phyloP scores from a whole-genome alignment of 1,140 invertebrate species.

The Lethocerus indicus region DNA sequence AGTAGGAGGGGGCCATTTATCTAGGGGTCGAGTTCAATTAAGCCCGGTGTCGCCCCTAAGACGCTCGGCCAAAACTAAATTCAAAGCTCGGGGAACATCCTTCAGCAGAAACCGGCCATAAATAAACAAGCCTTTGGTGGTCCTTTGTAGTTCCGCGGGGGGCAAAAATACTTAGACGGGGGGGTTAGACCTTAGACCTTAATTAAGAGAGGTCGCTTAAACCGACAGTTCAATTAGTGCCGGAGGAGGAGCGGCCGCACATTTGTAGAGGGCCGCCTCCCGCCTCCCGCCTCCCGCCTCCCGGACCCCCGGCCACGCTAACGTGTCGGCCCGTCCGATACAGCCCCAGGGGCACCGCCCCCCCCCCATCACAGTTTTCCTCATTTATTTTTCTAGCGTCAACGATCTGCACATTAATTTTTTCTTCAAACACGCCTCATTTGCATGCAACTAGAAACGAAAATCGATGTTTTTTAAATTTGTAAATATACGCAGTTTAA shows the following conservation, averaged over 20 bases:
- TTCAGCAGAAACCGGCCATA: constrained; percentile 11
- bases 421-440: too few relatives aligned
- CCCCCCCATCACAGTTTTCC: background rate
- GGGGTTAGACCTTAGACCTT: constrained; percentile 4
- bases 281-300: background rate
- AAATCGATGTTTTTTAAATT: too few relatives aligned
- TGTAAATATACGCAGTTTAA: too few relatives aligned
- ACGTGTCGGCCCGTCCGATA: background rate
- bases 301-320: background rate
- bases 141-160: constrained; percentile 2
- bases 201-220: constrained; percentile 12
- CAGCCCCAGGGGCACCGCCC: background rate
- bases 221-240: constrained; percentile 11
- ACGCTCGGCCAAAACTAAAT: constrained; percentile 12
- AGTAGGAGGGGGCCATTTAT: background rate
- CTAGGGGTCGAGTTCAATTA: constrained; percentile 8
- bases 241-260: constrained; percentile 7
- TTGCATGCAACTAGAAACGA: too few relatives aligned
- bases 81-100: constrained; percentile 9
- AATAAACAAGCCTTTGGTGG: constrained; percentile 11
- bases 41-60: constrained; percentile 8
- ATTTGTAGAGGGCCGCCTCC: constrained; percentile 7
- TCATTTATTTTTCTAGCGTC: too few relatives aligned
- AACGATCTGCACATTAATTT: too few relatives aligned
- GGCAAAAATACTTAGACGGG: constrained; percentile 10